A percentile compares a stretch with the other conserved stretches of the same genome.
Conservation (phyloP, 2,797 vertebrate genomes). For the Pangasius mekongensis region DNA sequence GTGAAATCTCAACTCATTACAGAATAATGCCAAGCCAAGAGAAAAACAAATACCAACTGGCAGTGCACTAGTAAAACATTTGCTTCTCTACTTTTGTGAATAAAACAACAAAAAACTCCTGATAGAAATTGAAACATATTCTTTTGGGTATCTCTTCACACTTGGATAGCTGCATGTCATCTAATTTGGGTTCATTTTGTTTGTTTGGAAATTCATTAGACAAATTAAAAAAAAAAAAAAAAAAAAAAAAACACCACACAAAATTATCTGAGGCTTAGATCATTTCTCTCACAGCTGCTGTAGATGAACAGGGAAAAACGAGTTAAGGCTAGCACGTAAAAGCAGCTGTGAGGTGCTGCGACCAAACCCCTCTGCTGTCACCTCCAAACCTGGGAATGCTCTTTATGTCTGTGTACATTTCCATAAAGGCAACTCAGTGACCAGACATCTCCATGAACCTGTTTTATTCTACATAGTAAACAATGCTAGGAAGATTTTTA, state of each 20-base stretch:
- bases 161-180: background rate
- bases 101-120: background rate
- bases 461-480: background rate
- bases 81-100: background rate
- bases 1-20: background rate
- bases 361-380: background rate
- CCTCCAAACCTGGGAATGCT: background rate
- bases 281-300: background rate
- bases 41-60: background rate
- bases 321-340: background rate
- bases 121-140: background rate
- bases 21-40: background rate
- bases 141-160: background rate
- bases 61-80: background rate
- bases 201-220: background rate
- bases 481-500: background rate
- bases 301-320: no score
- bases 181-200: slow-evolving; percentile 18
- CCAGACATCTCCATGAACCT: background rate
- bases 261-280: background rate
- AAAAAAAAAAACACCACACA: background rate
- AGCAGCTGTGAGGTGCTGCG: background rate
- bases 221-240: background rate
- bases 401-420: background rate
- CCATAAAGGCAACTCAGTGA: background rate